These are phyloP conservation scores for Pheucticus melanocephalus DNA, from an alignment of 2,113 vertebrate species.

Conservation along the genomic window DNA sequence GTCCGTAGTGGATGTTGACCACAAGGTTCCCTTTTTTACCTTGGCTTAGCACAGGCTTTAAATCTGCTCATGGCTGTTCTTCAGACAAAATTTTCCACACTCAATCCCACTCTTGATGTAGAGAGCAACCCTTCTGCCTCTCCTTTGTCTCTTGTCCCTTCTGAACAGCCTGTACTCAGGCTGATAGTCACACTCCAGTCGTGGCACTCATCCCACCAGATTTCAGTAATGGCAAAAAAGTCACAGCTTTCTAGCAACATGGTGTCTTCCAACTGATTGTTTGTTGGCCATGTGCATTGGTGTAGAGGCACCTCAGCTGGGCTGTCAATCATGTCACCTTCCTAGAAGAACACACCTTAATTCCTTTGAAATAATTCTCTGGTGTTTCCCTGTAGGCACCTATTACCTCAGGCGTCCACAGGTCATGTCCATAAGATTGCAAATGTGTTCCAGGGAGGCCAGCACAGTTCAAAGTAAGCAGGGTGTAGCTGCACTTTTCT, in stretches of 20 bases:
- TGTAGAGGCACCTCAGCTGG: not conserved
- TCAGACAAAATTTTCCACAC: not conserved
- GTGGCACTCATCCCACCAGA: not conserved
- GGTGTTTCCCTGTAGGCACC: not conserved
- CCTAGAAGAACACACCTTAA: not conserved
- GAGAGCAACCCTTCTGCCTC: not conserved
- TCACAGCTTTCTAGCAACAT: not conserved
- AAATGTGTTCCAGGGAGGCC: not conserved
- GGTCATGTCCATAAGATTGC: not conserved
- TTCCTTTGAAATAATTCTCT: not conserved
- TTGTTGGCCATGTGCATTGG: not conserved
- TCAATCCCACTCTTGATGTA: not conserved
- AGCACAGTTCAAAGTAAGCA: not conserved
- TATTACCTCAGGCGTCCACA: too few species aligned
- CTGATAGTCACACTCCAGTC: too few species aligned
- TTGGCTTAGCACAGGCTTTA: not conserved
- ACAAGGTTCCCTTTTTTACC: not conserved
- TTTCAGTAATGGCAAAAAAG: not conserved
- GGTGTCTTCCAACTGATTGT: not conserved
- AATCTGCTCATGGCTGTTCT: not conserved
- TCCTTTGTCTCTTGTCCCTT: not conserved
- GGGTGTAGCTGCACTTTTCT: not conserved
- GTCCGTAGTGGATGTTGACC: not conserved
- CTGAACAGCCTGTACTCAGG: not conserved
- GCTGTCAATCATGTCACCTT: not conserved